Percentiles rank a stretch among this genome's conserved stretches.
phyloP scores from a whole-genome alignment of 2,888 invertebrate genomes.

The Adineta ricciae region DNA sequence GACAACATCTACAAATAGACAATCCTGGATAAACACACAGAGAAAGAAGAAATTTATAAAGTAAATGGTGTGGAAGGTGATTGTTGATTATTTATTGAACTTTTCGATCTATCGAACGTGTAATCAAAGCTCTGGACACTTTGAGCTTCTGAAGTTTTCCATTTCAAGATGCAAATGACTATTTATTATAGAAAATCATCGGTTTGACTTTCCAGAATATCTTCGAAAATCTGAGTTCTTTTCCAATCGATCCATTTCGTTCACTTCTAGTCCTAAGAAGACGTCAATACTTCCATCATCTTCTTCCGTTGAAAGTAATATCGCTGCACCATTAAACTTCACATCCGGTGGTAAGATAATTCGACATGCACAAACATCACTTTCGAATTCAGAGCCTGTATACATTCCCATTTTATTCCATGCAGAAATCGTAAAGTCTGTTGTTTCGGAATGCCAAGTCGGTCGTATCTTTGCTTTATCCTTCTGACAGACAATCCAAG shows the following conservation, averaged over 20 bases:
- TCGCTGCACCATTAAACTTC: neutral
- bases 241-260: neutral
- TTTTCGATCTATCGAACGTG: no score
- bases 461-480: neutral
- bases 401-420: conserved; percentile 13
- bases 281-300: neutral
- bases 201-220: neutral
- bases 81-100: no score
- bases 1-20: no score
- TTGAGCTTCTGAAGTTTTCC: no score
- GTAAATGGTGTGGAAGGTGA: no score
- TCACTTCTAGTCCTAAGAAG: neutral
- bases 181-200: no score
- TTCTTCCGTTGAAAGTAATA: neutral
- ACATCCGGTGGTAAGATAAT: neutral
- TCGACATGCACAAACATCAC: neutral
- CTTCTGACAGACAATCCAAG: neutral
- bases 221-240: neutral
- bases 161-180: no score
- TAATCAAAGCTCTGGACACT: no score
- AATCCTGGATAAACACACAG: no score
- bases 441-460: neutral
- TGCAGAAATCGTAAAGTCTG: neutral
- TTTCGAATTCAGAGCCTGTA: neutral
- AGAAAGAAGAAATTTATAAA: no score